Evolutionary conservation across 2,113 vertebrate species (phyloP).

Genomic region (Plestiodon gilberti): DNA sequence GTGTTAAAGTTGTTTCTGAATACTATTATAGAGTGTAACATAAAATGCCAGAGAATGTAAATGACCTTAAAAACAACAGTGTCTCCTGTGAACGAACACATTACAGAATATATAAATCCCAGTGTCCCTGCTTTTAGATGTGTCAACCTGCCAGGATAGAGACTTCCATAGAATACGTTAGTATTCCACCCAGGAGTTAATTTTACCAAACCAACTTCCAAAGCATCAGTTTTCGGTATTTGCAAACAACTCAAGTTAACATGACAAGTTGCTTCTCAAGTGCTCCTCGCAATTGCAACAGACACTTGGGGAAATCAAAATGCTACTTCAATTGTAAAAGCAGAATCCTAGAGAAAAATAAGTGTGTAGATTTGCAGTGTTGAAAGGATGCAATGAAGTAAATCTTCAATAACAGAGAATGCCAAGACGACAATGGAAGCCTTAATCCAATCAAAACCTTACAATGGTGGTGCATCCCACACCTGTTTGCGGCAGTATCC

Average conservation of each 20-base stretch:
- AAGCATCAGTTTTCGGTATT: slow-evolving; percentile 72
- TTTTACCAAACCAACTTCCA: slow-evolving; percentile 70
- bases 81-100: slow-evolving; percentile 66
- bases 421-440: slow-evolving; percentile 72
- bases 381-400: slow-evolving; percentile 36
- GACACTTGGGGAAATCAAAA: slow-evolving; percentile 58
- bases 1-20: slow-evolving; percentile 73
- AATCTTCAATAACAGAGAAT: slow-evolving; percentile 34
- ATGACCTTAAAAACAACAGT: slow-evolving; percentile 70
- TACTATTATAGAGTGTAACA: slow-evolving; percentile 72
- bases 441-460: slow-evolving; percentile 74
- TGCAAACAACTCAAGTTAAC: slow-evolving; percentile 50
- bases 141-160: slow-evolving; percentile 52
- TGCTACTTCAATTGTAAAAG: slow-evolving; percentile 60
- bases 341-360: slow-evolving; percentile 61
- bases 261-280: slow-evolving; percentile 47
- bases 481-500: slow-evolving; percentile 47
- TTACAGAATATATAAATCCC: slow-evolving; percentile 26
- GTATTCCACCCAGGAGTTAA: slow-evolving; percentile 72
- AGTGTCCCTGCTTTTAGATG: slow-evolving; percentile 51
- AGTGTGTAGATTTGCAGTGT: slow-evolving; percentile 25
- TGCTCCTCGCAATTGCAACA: slow-evolving; percentile 58
- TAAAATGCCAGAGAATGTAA: slow-evolving; percentile 78
- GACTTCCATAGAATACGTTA: slow-evolving; percentile 57
- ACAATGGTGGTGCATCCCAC: slow-evolving; percentile 43